Evolutionary conservation across 1,140 invertebrate species (phyloP).

Genomic region (Leptinotarsa texana): DNA sequence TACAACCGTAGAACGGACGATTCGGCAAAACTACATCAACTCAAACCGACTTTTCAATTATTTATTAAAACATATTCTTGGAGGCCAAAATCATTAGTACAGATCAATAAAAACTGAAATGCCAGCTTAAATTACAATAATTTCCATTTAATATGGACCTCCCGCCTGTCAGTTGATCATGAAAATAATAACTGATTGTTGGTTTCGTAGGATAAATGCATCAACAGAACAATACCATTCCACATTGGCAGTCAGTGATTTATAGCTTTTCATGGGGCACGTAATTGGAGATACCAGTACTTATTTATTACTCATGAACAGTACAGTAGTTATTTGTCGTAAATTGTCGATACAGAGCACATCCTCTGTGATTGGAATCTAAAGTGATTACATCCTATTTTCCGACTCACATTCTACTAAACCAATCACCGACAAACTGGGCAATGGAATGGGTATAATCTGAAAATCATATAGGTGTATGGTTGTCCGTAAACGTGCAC

Average conservation of each 20-base stretch:
- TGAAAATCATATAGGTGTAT: slow-evolving; percentile 8
- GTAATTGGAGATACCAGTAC: slow-evolving; percentile 1
- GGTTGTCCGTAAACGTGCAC: slow-evolving; percentile 9
- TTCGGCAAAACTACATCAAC: no score
- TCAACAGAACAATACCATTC: not conserved
- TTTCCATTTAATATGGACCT: no score
- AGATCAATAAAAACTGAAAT: no score
- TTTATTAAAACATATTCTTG: no score
- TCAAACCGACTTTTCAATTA: no score
- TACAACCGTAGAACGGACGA: no score
- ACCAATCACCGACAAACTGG: slow-evolving; percentile 7
- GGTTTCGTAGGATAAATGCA: not conserved
- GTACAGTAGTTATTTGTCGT: slow-evolving; percentile 6
- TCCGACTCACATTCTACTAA: slow-evolving; percentile 4
- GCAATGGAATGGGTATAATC: not conserved
- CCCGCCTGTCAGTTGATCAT: no score
- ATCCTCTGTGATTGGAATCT: not conserved
- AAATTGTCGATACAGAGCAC: not conserved
- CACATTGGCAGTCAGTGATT: not conserved
- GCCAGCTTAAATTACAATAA: no score
- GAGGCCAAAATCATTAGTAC: no score
- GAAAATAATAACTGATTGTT: no score
- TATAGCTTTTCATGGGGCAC: not conserved
- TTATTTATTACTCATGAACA: slow-evolving; percentile 2
- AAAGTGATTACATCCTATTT: not conserved